phyloP scores from a whole-genome alignment of 2,888 invertebrate species.

The Himalopsyche tibetana region DNA sequence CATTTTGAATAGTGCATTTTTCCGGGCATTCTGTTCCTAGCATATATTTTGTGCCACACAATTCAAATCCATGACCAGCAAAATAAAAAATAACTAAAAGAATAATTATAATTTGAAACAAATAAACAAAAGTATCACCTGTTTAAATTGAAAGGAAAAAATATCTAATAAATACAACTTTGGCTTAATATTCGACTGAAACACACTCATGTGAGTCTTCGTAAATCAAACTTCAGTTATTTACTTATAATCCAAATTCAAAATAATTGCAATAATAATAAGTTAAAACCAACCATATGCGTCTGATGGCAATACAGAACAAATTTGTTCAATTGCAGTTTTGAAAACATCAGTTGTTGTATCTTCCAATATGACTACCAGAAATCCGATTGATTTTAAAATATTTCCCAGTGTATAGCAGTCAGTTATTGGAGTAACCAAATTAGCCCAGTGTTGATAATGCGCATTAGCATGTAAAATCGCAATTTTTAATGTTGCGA shows the following conservation, averaged over 20 bases:
- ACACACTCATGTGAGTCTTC: too few relatives aligned
- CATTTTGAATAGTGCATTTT: constrained; percentile 71
- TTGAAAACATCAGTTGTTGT: constrained; percentile 69
- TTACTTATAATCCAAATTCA: too few relatives aligned
- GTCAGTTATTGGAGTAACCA: constrained; percentile 73
- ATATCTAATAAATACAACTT: neutral
- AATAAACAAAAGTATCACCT: too few relatives aligned
- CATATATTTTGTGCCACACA: constrained; percentile 75
- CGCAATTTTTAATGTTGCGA: constrained; percentile 70
- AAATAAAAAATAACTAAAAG: constrained; percentile 76
- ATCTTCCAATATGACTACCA: constrained; percentile 71
- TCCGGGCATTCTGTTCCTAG: constrained; percentile 75
- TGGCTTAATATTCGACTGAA: too few relatives aligned
- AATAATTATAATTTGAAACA: neutral
- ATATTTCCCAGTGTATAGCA: constrained; percentile 71
- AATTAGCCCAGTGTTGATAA: constrained; percentile 71
- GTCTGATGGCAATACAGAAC: constrained; percentile 70
- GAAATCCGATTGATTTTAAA: constrained; percentile 72
- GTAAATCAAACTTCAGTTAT: too few relatives aligned
- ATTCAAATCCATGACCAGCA: constrained; percentile 77
- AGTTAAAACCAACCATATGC: constrained; percentile 73
- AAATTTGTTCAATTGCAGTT: constrained; percentile 68
- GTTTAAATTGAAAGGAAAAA: neutral
- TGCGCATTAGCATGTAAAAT: constrained; percentile 74
- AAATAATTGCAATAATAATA: neutral